Evolutionary conservation across 2,888 invertebrate genomes (phyloP).

Genomic region (Phortica okadai): DNA sequence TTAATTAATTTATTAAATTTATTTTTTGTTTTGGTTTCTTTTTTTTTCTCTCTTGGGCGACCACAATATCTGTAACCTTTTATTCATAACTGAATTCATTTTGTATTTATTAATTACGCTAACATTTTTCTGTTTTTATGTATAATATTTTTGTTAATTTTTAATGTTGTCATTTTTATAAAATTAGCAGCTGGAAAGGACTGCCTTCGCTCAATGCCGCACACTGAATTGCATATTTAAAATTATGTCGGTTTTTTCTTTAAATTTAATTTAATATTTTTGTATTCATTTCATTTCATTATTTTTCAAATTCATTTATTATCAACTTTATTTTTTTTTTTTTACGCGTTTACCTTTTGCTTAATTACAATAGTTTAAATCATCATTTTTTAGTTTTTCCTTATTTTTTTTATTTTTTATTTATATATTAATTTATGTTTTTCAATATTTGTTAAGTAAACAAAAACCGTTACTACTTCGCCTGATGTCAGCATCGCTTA

Average conservation of each 20-base stretch:
- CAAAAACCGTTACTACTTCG: constrained; percentile 27
- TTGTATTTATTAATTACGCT: not conserved
- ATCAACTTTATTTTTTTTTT: constrained; percentile 39
- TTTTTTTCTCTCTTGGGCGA: constrained; percentile 36
- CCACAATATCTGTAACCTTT: constrained; percentile 8
- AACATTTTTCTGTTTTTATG: not conserved
- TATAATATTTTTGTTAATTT: not conserved
- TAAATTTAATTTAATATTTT: constrained; percentile 41
- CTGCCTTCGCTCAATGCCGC: not conserved
- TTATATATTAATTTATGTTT: constrained; percentile 20
- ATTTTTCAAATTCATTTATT: constrained; percentile 42
- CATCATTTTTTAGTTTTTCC: not conserved
- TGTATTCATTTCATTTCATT: constrained; percentile 33
- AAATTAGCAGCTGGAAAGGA: constrained; percentile 6
- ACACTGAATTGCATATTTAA: constrained; percentile 33
- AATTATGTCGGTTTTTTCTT: constrained; percentile 33
- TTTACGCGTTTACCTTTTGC: constrained; percentile 24
- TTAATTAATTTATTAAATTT: constrained; percentile 30
- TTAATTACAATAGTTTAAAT: constrained; percentile 44
- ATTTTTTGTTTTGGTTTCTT: constrained; percentile 36
- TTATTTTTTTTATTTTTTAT: constrained; percentile 14
- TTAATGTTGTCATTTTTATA: not conserved
- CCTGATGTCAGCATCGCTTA: not conserved
- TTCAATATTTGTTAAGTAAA: constrained; percentile 28
- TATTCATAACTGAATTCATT: not conserved